Percentiles rank a stretch among this genome's conserved stretches.
These are phyloP conservation scores for Dolomedes plantarius DNA, from an alignment of 2,888 invertebrate genomes.

Conservation along the genomic window DNA sequence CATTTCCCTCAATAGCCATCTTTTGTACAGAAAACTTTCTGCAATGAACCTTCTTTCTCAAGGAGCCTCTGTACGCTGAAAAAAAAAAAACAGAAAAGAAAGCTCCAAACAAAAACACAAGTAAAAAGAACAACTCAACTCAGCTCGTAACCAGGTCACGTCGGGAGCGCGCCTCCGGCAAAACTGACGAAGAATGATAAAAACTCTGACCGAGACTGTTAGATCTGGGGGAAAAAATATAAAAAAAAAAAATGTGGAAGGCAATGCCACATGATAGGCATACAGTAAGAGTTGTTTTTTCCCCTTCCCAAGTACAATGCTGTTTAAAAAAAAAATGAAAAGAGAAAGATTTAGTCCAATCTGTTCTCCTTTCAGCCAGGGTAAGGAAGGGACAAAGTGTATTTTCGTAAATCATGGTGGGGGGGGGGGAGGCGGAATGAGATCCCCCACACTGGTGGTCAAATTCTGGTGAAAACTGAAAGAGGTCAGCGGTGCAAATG, in stretches of 20 bases:
- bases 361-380: constrained; percentile 63
- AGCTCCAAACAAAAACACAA: constrained; percentile 1
- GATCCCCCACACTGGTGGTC: neutral
- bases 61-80: neutral
- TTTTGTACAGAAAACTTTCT: neutral
- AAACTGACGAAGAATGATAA: constrained; percentile 71
- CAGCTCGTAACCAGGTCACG: constrained; percentile 64
- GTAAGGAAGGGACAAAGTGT: constrained; percentile 59
- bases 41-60: neutral
- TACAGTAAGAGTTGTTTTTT: constrained; percentile 63
- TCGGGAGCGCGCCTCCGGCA: constrained; percentile 51
- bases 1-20: neutral
- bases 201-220: constrained; percentile 55
- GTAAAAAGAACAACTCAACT: constrained; percentile 37
- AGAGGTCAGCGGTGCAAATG: too few species aligned
- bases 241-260: neutral
- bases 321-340: constrained; percentile 17
- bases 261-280: constrained; percentile 63
- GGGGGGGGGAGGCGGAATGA: neutral
- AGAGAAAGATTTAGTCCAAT: constrained; percentile 46
- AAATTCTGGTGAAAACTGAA: neutral
- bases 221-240: neutral
- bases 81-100: neutral
- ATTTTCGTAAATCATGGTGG: constrained; percentile 43
- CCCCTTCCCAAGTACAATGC: neutral